Evolutionary conservation across 2,888 invertebrate genomes (phyloP), one percentile per base, ranked within the genome.

Genomic region (Sinodicranocentrus sp.): DNA sequence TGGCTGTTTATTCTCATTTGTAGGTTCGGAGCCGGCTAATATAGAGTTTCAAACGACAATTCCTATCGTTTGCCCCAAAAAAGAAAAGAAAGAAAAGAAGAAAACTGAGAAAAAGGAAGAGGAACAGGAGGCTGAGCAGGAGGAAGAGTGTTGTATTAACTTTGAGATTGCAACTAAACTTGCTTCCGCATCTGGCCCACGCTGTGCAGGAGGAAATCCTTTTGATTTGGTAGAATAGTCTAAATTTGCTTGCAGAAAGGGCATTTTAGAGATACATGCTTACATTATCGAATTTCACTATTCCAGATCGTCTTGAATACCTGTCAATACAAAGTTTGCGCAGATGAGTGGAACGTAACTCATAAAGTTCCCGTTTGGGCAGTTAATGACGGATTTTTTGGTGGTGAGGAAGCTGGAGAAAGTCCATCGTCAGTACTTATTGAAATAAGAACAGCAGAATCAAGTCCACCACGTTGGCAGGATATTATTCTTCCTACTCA

Each of bases 321-420:
- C 23, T 89, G 89, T 67, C 59, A 85, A 3, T 85, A 86, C 67
- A 88, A 89, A 79, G 87, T 89, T 5, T 89, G 89, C 80, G 88
- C 88, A 6, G 88, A 89, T 76, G 88, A 89, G 78, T 89, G 89
- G 89, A 89, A 89, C 61, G 63, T 82, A 10, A 89, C 89, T 1
- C 89, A 89, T 48, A 85, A 87, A 54, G 77, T 89, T 17, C 88
- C 89, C 25, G 84, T 89, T 23, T 89, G 88, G 87, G 89, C 87
- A 23, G 75, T 88, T 13, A 88, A 87, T 61, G 88, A 88, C 75
- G 88, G 88, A 5, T 84, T 88, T 8, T 87, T 85, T 52, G 88
- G 88, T 8, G 87, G 85, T 5, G 68, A 52, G 15, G 68, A 52
- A 17, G 52, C 52, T 19, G 57, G 48, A 0, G 86, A 85, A 23